Percentiles rank a stretch among this genome's conserved stretches.
phyloP scores from a whole-genome alignment of 2,888 invertebrate genomes.

The Candidula unifasciata region DNA sequence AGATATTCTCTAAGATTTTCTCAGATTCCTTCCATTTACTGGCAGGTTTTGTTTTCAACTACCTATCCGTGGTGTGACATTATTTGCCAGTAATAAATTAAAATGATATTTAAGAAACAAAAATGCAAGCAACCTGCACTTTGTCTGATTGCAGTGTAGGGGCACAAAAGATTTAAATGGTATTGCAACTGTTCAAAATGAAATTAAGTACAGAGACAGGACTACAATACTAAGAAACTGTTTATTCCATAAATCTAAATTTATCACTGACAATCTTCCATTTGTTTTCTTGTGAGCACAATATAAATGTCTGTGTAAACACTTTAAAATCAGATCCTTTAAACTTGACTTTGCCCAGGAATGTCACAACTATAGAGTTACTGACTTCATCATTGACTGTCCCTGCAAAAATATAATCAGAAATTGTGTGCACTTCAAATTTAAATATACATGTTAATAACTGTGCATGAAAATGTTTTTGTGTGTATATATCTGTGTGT shows the following conservation, averaged over 20 bases:
- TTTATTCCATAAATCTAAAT: slow-evolving; percentile 85
- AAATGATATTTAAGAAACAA: too few species aligned
- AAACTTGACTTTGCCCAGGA: slow-evolving; percentile 89
- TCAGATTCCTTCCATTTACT: too few species aligned
- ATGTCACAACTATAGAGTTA: slow-evolving; percentile 89
- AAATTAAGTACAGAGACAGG: neutral
- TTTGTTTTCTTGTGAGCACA: slow-evolving; percentile 91
- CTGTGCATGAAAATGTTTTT: too few species aligned
- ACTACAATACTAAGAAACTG: neutral
- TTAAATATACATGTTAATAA: too few species aligned
- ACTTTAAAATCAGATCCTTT: slow-evolving; percentile 79
- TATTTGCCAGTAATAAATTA: too few species aligned
- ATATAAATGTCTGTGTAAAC: slow-evolving; percentile 85
- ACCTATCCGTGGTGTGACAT: too few species aligned
- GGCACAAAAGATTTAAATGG: too few species aligned
- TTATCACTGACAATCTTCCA: slow-evolving; percentile 96
- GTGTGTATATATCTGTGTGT: too few species aligned
- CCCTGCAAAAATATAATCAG: slow-evolving; percentile 79
- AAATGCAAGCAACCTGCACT: too few species aligned
- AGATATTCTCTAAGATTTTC: too few species aligned
- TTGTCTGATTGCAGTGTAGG: too few species aligned
- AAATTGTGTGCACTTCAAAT: neutral
- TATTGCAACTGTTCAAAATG: neutral
- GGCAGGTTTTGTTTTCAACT: too few species aligned
- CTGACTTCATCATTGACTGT: slow-evolving; percentile 85